Base-by-base conservation (phyloP, 2,797 vertebrate species). In the Intellagama lesueurii region DNA sequence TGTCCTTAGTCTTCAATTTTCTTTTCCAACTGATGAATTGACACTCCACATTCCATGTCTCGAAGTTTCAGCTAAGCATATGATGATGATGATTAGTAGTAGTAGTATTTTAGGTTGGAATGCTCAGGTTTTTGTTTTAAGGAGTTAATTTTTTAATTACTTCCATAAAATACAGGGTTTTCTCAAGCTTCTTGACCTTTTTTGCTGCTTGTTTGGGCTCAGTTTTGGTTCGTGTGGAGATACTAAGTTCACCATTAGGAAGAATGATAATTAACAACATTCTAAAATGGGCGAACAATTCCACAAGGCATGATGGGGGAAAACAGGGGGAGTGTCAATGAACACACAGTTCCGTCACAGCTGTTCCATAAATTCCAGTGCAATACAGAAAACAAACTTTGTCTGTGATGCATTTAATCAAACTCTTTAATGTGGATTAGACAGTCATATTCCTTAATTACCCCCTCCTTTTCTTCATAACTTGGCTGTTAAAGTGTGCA, bases 401-500 rank as follows among this genome's bases (percentile, higher is more conserved):
- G 14, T 22, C 1, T 32, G 47, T 86, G 85, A 86, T 78, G 64
- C n/a, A 86, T 47, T 77, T 17, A n/a, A 47, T 66, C 85, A 78
- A 86, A 75, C 30, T 44, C 6, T 66, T 77, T 68, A 22, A 49
- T 77, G 60, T 16, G 64, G 17, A 78, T 86, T 47, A 86, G 85
- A 19, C 17, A 30, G 44, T 35, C n/a, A 60, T 75, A 47, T n/a
- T 44, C 35, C 17, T 68, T 78, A 78, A 78, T 86, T 86, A 86
- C 60, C 44, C 60, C 12, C 12, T 32, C n/a, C 22, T 68, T 68
- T 49, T n/a, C 19, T 56, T 68, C 75, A 47, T 24, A 77, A 77
- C 64, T 44, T 6, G 11, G 44, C 75, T 78, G 60, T 86, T 78
- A 47, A 86, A 68, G 75, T 68, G 75, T 86, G 85, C 68, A 47